These are phyloP conservation scores for Barbus barbus DNA, from an alignment of 2,113 vertebrate genomes.

Conservation along the genomic window DNA sequence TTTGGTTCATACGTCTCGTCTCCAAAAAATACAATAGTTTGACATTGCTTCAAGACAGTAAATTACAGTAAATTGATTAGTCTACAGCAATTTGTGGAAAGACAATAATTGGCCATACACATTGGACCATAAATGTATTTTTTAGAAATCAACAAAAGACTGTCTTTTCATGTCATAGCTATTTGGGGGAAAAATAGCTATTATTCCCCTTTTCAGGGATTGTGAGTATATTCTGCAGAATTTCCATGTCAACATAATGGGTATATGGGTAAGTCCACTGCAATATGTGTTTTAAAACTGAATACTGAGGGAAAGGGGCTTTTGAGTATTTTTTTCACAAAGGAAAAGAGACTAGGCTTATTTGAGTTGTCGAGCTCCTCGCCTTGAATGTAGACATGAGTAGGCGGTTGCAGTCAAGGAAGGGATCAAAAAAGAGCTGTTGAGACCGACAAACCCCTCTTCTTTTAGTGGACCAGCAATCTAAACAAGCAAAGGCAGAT, in stretches of 20 bases:
- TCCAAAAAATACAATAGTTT: conserved; percentile 3
- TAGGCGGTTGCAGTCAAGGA: background rate
- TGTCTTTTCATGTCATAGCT: background rate
- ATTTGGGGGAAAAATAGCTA: background rate
- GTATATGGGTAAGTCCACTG: background rate
- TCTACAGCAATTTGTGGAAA: conserved; percentile 1
- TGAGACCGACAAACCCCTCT: background rate
- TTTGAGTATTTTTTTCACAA: background rate
- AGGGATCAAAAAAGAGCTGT: background rate
- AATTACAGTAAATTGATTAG: background rate
- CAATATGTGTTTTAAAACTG: background rate
- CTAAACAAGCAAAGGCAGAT: background rate
- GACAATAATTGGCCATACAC: background rate
- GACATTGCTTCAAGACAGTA: background rate
- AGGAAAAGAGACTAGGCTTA: background rate
- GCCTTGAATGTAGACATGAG: background rate
- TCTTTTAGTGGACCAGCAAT: background rate
- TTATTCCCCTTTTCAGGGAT: conserved; percentile 11
- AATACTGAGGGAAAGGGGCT: background rate
- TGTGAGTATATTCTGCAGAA: background rate
- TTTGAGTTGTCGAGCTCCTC: background rate
- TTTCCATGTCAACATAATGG: background rate
- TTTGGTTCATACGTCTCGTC: background rate
- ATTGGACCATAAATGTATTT: background rate
- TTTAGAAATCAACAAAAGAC: conserved; percentile 28